Evolutionary conservation across 2,797 vertebrate species (phyloP).

Genomic region (Macropodus opercularis): DNA sequence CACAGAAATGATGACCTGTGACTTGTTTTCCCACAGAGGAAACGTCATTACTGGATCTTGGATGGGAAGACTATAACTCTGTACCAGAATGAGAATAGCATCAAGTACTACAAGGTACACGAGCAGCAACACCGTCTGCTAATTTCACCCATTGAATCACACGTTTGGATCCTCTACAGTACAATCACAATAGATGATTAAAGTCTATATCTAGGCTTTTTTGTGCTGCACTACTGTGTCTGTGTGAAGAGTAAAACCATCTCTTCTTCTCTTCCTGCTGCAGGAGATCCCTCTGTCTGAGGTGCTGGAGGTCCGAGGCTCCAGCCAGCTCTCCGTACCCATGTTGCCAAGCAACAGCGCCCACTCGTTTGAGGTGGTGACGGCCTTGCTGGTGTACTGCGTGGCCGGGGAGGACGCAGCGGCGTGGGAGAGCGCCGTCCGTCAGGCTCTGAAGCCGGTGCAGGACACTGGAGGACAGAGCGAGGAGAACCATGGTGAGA

Average conservation of each 20-base stretch:
- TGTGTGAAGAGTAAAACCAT: too few species aligned
- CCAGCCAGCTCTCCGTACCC: constrained; percentile 53
- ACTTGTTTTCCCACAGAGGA: constrained; percentile 69
- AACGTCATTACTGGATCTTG: constrained; percentile 84
- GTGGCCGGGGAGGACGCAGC: constrained; percentile 62
- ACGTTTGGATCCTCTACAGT: too few species aligned
- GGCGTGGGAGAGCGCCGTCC: constrained; percentile 74
- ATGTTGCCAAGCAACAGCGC: not conserved
- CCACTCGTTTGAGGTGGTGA: constrained; percentile 80
- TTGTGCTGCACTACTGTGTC: too few species aligned
- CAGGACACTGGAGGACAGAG: constrained; percentile 35
- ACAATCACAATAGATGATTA: too few species aligned
- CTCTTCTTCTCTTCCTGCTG: not conserved
- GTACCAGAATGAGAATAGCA: constrained; percentile 80
- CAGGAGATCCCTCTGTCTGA: constrained; percentile 81
- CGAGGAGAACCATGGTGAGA: constrained; percentile 34
- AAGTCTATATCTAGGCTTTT: too few species aligned
- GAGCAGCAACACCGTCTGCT: fast-evolving
- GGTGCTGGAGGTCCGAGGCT: constrained; percentile 78
- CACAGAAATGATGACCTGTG: not conserved
- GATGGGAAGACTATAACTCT: constrained; percentile 81
- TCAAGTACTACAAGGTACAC: constrained; percentile 83
- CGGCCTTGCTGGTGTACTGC: constrained; percentile 72
- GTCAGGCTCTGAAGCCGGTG: constrained; percentile 80
- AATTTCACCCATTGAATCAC: too few species aligned